Evolutionary conservation across 2,113 vertebrate species (phyloP).

Genomic region (Campylorhamphus procurvoides): DNA sequence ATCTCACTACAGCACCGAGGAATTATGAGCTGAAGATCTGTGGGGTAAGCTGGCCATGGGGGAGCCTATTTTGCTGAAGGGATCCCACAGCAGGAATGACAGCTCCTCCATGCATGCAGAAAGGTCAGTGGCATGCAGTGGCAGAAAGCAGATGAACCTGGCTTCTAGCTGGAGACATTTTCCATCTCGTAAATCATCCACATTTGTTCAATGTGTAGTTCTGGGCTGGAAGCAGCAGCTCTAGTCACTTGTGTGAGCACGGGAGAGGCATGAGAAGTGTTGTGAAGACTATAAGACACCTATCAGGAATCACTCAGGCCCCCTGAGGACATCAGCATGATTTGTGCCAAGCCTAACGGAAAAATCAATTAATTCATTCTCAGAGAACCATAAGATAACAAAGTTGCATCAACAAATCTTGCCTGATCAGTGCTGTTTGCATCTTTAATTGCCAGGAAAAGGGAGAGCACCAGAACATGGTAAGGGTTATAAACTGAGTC

Average conservation of each 20-base stretch:
- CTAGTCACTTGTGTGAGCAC: neutral
- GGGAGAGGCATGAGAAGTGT: neutral
- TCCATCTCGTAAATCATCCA: neutral
- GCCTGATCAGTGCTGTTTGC: neutral
- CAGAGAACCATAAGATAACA: neutral
- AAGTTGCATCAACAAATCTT: neutral
- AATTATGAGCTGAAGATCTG: neutral
- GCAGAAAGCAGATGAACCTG: neutral
- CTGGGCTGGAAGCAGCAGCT: neutral
- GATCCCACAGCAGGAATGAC: neutral
- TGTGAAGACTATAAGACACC: neutral
- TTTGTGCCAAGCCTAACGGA: neutral
- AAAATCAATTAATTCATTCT: neutral
- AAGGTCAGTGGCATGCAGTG: neutral
- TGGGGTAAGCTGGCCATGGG: accelerated
- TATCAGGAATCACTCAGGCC: neutral
- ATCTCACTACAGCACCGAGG: neutral
- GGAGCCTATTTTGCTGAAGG: neutral
- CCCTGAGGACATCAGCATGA: neutral
- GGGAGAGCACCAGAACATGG: accelerated
- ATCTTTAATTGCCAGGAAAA: neutral
- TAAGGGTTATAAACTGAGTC: accelerated
- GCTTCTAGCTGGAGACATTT: neutral
- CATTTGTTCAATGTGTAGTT: neutral
- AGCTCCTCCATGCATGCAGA: neutral